Base-by-base conservation (phyloP, 2,888 invertebrate genomes). In the Ormyrus rosae region DNA sequence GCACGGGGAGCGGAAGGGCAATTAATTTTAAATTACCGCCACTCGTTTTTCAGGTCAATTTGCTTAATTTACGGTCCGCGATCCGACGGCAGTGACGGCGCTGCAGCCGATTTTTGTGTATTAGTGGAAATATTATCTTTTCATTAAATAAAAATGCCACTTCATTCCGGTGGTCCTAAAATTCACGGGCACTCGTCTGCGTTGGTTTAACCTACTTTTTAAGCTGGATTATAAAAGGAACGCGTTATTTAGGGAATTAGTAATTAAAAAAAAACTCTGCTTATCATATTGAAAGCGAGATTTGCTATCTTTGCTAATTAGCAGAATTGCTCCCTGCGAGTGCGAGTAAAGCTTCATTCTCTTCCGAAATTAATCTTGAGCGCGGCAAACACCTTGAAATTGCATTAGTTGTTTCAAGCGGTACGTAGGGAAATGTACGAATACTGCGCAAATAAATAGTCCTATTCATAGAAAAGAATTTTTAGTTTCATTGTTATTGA, bases 21-120 rank as follows among this genome's bases (percentile, higher is more conserved):
- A 76, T 80, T 71, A 80, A 80, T 80, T 80, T 70, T 71, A 80
- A 80, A 75, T 80, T 75, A 75, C 51, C 46, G 13, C 51, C 69
- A 58, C 74, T 63, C 46, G n/a, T 56, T 80, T 80, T 75, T 65
- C 55, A 61, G 79, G 65, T 71, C 60, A 70, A 80, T 71, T 67
- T 71, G 58, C 56, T 68, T 69, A 73, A 79, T 70, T 79, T 60
- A 63, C 46, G 56, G 13, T 63, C 11, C 19, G 19, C 19, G 19
- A 19, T 19, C 19, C 19, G 19, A 2, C 19, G 19, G 19, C 19
- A 1, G 19, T 19, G 19, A 19, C 19, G 19, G 13, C 13, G 55
- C 46, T 19, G 19, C 50, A 45, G 60, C 2, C 50, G 55, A 74
- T 74, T 79, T 74, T 79, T 50, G 64, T 45, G 46, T 45, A 67